These are phyloP conservation scores for Elgonia sp. DNA, from an alignment of 2,888 invertebrate genomes.

Conservation along the genomic window DNA sequence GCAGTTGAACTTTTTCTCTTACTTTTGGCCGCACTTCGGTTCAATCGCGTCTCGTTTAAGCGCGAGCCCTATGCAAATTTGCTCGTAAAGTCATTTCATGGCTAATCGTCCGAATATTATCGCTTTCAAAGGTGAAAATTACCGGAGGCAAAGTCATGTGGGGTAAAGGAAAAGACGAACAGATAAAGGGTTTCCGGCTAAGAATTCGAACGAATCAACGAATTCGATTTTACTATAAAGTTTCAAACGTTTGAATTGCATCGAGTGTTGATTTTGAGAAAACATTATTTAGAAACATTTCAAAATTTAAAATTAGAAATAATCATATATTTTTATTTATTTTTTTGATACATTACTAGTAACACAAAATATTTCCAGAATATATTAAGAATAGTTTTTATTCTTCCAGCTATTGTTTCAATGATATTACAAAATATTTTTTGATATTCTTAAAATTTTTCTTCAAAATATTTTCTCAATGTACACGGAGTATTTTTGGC, in stretches of 20 bases:
- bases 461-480: too few relatives aligned
- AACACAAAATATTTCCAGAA: too few relatives aligned
- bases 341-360: too few relatives aligned
- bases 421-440: too few relatives aligned
- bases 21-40: conserved; percentile 58
- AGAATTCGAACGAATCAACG: conserved; percentile 49
- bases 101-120: conserved; percentile 77
- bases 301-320: too few relatives aligned
- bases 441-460: too few relatives aligned
- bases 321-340: too few relatives aligned
- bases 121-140: conserved; percentile 76
- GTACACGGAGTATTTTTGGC: too few relatives aligned
- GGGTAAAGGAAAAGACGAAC: conserved; percentile 26
- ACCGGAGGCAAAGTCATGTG: conserved; percentile 64
- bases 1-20: conserved; percentile 69
- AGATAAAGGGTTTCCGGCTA: conserved; percentile 49
- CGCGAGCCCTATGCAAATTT: conserved; percentile 75
- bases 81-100: conserved; percentile 76
- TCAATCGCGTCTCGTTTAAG: conserved; percentile 72
- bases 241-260: conserved; percentile 23
- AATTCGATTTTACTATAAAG: conserved; percentile 32
- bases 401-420: too few relatives aligned
- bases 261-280: conserved; percentile 13
- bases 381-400: too few relatives aligned
- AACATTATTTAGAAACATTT: neutral